Evolutionary conservation across 2,113 vertebrate genomes (phyloP).

Genomic region (Spea bombifrons): DNA sequence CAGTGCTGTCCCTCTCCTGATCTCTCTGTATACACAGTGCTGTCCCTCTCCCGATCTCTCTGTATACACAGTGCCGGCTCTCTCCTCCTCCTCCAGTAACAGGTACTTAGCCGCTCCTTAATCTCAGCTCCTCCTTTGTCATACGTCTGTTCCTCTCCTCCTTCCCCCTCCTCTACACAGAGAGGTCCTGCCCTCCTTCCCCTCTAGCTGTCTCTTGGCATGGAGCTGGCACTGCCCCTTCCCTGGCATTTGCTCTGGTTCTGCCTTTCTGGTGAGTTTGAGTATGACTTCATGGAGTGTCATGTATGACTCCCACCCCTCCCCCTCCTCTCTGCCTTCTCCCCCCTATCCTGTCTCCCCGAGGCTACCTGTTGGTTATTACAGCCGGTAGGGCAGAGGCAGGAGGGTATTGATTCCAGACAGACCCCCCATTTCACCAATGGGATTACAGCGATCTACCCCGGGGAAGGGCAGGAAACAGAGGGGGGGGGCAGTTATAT

Average conservation of each 20-base stretch:
- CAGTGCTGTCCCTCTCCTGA: too few relatives aligned
- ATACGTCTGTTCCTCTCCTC: constrained; percentile 11
- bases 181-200: constrained; percentile 20
- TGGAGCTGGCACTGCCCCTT: constrained; percentile 45
- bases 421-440: too few relatives aligned
- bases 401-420: too few relatives aligned
- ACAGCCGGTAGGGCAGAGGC: too few relatives aligned
- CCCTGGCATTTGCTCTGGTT: constrained; percentile 33
- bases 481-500: too few relatives aligned
- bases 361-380: too few relatives aligned
- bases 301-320: background rate
- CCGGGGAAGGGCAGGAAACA: too few relatives aligned
- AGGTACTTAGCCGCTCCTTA: background rate
- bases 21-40: too few relatives aligned
- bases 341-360: background rate
- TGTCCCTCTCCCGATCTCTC: too few relatives aligned
- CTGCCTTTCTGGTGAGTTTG: constrained; percentile 36
- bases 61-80: too few relatives aligned
- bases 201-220: constrained; percentile 18
- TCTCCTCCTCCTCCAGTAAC: background rate
- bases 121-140: background rate
- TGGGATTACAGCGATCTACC: too few relatives aligned
- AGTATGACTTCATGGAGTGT: background rate
- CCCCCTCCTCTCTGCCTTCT: background rate
- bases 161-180: constrained; percentile 1